Conservation (phyloP, 2,797 vertebrate genomes). For the Crocidura indochinensis region DNA sequence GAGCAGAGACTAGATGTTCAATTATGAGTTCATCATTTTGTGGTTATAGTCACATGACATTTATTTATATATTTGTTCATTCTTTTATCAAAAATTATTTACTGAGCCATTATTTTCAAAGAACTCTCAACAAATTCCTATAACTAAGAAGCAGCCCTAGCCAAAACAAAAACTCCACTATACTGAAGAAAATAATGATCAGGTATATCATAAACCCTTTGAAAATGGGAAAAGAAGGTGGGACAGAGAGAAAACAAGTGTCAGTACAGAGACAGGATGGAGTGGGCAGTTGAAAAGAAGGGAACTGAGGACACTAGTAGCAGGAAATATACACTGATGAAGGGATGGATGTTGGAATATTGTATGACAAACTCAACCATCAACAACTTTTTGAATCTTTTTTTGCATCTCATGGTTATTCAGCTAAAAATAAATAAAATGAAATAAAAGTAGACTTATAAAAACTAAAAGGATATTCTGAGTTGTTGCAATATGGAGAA, state of each 20-base stretch:
- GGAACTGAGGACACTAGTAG: too few species aligned
- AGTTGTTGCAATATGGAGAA: neutral
- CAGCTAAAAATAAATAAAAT: neutral
- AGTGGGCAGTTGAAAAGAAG: too few species aligned
- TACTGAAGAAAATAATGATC: neutral
- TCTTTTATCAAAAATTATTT: neutral
- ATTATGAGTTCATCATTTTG: neutral
- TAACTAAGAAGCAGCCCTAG: neutral
- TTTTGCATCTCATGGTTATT: too few species aligned
- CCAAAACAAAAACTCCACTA: constrained; percentile 11
- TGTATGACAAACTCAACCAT: too few species aligned
- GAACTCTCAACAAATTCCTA: neutral
- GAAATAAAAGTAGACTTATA: neutral
- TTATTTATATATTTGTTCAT: neutral
- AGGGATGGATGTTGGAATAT: too few species aligned
- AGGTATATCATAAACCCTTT: neutral
- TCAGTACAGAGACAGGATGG: too few species aligned
- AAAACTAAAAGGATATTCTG: neutral
- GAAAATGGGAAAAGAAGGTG: neutral
- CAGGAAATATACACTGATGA: too few species aligned
- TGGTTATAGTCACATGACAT: neutral
- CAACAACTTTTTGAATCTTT: too few species aligned
- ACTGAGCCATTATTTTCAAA: neutral
- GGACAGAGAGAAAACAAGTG: too few species aligned
- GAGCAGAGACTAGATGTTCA: neutral